Percentiles rank a stretch among this genome's conserved stretches.
Evolutionary conservation across 1,140 invertebrate species (phyloP).

Genomic region (Pemphigus obesinymphae): DNA sequence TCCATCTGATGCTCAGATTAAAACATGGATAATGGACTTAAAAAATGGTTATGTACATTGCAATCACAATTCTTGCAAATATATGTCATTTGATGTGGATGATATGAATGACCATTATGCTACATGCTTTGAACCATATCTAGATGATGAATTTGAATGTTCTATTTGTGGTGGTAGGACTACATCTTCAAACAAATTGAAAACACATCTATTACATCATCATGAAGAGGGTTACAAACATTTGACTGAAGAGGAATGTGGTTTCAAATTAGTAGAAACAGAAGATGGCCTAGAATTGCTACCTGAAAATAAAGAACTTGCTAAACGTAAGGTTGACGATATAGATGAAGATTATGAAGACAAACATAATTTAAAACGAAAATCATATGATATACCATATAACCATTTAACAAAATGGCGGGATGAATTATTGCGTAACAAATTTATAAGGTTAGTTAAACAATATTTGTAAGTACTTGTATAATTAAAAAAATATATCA

Average conservation of each 20-base stretch:
- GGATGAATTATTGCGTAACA: conserved; percentile 21
- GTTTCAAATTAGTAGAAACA: conserved; percentile 34
- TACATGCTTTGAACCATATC: conserved; percentile 43
- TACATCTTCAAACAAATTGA: conserved; percentile 33
- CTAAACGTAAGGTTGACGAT: conserved; percentile 19
- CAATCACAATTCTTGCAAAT: conserved; percentile 47
- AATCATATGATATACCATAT: conserved; percentile 33
- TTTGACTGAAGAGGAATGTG: conserved; percentile 33
- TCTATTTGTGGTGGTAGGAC: conserved; percentile 34
- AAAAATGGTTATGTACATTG: conserved; percentile 47
- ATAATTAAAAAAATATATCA: neutral
- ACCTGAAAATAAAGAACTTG: conserved; percentile 11
- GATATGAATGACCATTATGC: conserved; percentile 47
- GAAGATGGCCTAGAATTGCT: conserved; percentile 24
- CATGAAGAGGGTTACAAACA: conserved; percentile 38
- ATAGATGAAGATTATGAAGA: conserved; percentile 31
- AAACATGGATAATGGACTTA: conserved; percentile 12
- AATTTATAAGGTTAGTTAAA: conserved; percentile 28
- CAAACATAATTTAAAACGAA: conserved; percentile 19
- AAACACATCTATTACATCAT: conserved; percentile 36
- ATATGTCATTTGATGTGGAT: conserved; percentile 45
- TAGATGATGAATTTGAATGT: conserved; percentile 37
- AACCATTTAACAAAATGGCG: conserved; percentile 39
- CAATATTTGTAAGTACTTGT: neutral
- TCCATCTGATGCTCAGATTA: conserved; percentile 22